Percentiles rank a stretch among this genome's conserved stretches.
Evolutionary conservation across 2,797 vertebrate genomes (phyloP).

Genomic region (Typhlichthys subterraneus): DNA sequence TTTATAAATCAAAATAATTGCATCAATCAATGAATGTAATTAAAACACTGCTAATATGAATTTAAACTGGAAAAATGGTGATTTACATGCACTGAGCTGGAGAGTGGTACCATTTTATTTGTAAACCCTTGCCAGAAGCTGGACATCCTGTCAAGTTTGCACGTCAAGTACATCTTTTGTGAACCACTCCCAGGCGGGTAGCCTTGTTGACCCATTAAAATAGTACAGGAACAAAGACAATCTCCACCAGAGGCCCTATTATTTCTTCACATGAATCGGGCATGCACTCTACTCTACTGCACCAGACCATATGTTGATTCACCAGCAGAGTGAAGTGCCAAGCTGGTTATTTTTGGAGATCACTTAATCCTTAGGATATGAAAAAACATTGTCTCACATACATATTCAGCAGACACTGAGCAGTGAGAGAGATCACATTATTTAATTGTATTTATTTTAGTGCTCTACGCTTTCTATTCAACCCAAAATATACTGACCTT

Average conservation of each 20-base stretch:
- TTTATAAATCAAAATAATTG: no score
- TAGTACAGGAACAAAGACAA: not conserved
- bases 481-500: constrained; percentile 16
- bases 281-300: not conserved
- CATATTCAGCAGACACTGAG: constrained; percentile 29
- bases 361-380: constrained; percentile 26
- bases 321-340: constrained; percentile 14
- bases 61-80: no score
- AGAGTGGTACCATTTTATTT: no score
- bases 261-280: constrained; percentile 15
- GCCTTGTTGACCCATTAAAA: constrained; percentile 11
- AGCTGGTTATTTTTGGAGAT: constrained; percentile 24
- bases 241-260: constrained; percentile 21
- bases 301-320: constrained; percentile 22
- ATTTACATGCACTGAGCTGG: no score
- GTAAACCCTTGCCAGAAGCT: no score
- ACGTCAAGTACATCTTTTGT: no score
- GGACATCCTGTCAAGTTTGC: no score
- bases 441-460: no score
- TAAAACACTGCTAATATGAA: no score
- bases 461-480: not conserved
- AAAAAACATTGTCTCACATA: constrained; percentile 17
- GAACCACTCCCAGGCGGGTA: not conserved
- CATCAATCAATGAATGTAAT: no score
- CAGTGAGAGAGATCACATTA: no score